Evolutionary conservation across 2,113 vertebrate species (phyloP), one percentile per base, ranked within the genome.

Genomic region (Prunella himalayana): DNA sequence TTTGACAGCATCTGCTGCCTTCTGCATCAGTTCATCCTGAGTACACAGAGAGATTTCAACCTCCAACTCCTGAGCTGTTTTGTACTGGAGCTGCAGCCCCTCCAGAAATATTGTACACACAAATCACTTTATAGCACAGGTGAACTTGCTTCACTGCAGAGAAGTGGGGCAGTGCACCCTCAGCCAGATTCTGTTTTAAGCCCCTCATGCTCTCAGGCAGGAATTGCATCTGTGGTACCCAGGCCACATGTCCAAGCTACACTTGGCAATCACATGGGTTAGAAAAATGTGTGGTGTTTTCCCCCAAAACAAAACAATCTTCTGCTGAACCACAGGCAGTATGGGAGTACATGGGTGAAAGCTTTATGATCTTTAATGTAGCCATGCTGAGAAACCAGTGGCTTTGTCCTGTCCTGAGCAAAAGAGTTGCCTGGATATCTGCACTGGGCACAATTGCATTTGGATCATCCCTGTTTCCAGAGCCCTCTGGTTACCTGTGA

Each of bases 41-140:
- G 7, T 23, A 53, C 0, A 0, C 8, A 63, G 37, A 42, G 65
- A 2, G 1, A 50, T 65, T 95, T 73, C n/a, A 86, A 3, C 44
- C n/a, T 65, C 28, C n/a, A 64, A 37, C 19, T 42, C 70, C 68
- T 3, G 3, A 79, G 51, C 11, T 1, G 0, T 28, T 88, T 49
- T 77, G 16, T 51, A 7, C 30, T 50, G 39, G 14, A 66, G 19
- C 65, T 73, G 31, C 60, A 78, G 47, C 21, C 33, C 31, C 54
- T 80, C 56, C 53, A 57, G 37, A 57, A 83, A 39, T 2, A 4
- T 23, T 5, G 2, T 44, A 22, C 7, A 6, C 39, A 41, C 9
- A 65, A 42, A 35, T 56, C 3, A 0, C 23, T 47, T 70, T 19
- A 15, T 20, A 88, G 33, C 33, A 21, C 3, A 15, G 21, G 15